A percentile compares a stretch with the other conserved stretches of the same genome.
phyloP scores from a whole-genome alignment of 2,113 vertebrate species.

The Trogon surrucura region DNA sequence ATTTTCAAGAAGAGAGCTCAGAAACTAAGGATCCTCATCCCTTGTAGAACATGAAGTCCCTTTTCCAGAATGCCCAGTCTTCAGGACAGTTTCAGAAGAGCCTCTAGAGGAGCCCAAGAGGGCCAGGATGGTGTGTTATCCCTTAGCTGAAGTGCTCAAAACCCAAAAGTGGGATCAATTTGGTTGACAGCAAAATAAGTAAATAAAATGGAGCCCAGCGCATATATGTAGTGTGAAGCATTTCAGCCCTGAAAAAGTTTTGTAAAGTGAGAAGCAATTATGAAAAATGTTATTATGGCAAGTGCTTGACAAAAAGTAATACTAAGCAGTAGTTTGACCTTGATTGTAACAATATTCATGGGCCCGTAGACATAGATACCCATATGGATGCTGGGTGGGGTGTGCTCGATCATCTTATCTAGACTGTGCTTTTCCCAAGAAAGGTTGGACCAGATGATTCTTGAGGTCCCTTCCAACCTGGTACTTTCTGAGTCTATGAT shows the following conservation, averaged over 20 bases:
- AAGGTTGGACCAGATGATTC: too few relatives aligned
- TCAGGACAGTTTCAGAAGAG: not conserved
- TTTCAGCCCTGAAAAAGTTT: not conserved
- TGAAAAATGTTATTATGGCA: not conserved
- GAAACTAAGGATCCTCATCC: not conserved
- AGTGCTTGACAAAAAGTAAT: not conserved
- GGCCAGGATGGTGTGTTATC: not conserved
- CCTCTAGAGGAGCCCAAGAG: not conserved
- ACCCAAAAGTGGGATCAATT: too few relatives aligned
- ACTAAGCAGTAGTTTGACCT: not conserved
- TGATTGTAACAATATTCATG: not conserved
- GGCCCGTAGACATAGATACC: not conserved
- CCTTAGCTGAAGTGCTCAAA: not conserved
- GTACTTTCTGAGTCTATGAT: too few relatives aligned
- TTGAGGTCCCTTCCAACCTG: too few relatives aligned
- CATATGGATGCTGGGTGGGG: too few relatives aligned
- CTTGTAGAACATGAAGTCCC: not conserved
- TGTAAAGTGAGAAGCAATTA: not conserved
- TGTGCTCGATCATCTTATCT: too few relatives aligned
- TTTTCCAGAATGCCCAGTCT: not conserved
- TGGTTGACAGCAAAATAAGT: not conserved
- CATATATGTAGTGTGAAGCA: not conserved
- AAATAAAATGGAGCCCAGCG: not conserved
- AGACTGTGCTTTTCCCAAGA: too few relatives aligned
- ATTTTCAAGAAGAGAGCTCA: not conserved